Evolutionary conservation across 2,113 vertebrate genomes (phyloP), one percentile per base, ranked within the genome.

Genomic region (Cranoglanis bouderius): DNA sequence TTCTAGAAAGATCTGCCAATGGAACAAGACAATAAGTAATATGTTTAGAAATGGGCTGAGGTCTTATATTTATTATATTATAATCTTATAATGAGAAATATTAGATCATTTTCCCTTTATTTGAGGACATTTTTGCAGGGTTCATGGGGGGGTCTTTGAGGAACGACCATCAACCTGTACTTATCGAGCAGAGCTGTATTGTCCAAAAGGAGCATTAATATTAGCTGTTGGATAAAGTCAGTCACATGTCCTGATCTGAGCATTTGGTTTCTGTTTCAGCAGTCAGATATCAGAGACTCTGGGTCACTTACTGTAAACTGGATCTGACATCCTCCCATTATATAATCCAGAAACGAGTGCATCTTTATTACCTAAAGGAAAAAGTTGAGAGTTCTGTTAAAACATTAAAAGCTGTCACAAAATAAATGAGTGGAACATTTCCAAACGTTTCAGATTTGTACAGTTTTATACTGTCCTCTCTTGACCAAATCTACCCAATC

Each of bases 251-350:
- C 70, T 78, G 53, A 46, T 61, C 5, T 86, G 16, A 46, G 24
- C 6, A 21, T 61, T 77, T 43, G 1, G 35, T 35, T 24, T 38
- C n/a, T 53, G 49, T 70, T 53, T 18, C 4, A 67, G 16, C 63
- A 32, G 43, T 78, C 72, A 78, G 8, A 77, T 26, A 59, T 43
- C 67, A 90, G 43, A 32, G 29, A 61, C 75, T 81, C 26, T 78
- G 61, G 78, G 61, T 55, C 63, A 96, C 97, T 97, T 95, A 99
- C 98, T 91, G 98, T 99, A 95, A 99, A 99, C 96, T 99, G 98
- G 94, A 99, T 99, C 94, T 99, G 98, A 94, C 98, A 99, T 93
- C 98, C 98, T 88, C 98, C 98, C 98, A 99, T 99, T 93, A 99
- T 99, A 92, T 99, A 99, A 93, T 99, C 98, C 95, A 99, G 94